phyloP scores from a whole-genome alignment of 2,797 vertebrate genomes.

The Adrianichthys oophorus region DNA sequence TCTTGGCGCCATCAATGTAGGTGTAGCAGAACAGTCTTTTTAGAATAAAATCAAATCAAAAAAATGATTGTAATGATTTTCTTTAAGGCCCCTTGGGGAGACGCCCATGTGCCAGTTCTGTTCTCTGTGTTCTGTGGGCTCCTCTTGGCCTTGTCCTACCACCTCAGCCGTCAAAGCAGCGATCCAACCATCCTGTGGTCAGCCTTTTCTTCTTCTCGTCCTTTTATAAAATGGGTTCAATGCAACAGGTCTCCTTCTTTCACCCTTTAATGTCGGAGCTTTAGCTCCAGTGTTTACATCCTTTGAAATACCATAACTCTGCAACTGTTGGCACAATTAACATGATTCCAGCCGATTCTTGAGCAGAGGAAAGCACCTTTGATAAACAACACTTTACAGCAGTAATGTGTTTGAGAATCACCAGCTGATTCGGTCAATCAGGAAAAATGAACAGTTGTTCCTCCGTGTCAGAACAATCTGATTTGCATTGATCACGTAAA shows the following conservation, averaged over 20 bases:
- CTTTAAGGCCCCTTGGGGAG: conserved; percentile 85
- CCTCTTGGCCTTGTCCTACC: conserved; percentile 88
- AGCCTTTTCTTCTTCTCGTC: conserved; percentile 43
- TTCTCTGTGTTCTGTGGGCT: conserved; percentile 91
- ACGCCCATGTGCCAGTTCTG: conserved; percentile 89
- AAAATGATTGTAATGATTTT: neutral
- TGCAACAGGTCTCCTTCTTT: neutral
- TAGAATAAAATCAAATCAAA: neutral
- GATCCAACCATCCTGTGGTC: conserved; percentile 89
- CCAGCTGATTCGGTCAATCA: too few relatives aligned
- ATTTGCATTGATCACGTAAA: too few relatives aligned
- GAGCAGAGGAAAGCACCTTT: too few relatives aligned
- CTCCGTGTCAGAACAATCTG: too few relatives aligned
- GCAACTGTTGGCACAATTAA: too few relatives aligned
- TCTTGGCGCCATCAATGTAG: conserved; percentile 87
- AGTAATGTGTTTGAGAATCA: too few relatives aligned
- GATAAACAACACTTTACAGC: too few relatives aligned
- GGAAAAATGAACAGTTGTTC: too few relatives aligned
- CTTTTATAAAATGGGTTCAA: neutral
- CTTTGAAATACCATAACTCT: too few relatives aligned
- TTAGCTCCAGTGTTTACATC: too few relatives aligned
- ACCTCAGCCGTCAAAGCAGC: conserved; percentile 91
- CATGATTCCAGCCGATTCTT: too few relatives aligned
- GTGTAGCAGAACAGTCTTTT: conserved; percentile 17
- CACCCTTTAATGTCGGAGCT: too few relatives aligned